Evolutionary conservation across 2,797 vertebrate species (phyloP).

Genomic region (Simalia tracyae): DNA sequence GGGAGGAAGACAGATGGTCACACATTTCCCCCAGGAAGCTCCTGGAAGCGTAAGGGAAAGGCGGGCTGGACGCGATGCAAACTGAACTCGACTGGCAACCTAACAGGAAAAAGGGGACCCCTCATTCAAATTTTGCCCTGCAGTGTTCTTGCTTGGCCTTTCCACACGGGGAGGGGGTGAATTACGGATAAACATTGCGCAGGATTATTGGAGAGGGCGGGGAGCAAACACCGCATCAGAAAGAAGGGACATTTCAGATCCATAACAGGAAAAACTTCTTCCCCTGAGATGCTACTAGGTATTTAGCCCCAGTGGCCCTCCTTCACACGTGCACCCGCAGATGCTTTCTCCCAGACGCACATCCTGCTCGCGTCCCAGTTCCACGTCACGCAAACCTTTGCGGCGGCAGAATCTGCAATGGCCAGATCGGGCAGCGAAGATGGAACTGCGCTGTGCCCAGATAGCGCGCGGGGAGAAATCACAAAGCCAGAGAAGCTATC

Average conservation of each 20-base stretch:
- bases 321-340: not conserved
- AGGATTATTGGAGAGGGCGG: not conserved
- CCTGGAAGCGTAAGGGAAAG: not conserved
- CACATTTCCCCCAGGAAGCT: accelerated
- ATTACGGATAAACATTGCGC: not conserved
- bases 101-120: not conserved
- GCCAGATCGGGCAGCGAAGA: not conserved
- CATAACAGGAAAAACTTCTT: slow-evolving; percentile 39
- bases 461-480: not conserved
- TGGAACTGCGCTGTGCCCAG: not conserved
- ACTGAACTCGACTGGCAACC: not conserved
- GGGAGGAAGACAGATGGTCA: not conserved
- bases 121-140: not conserved
- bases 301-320: slow-evolving; percentile 5
- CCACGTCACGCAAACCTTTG: accelerated
- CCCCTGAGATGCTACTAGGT: slow-evolving; percentile 23
- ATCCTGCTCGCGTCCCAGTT: not conserved
- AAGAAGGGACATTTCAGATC: slow-evolving; percentile 6
- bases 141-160: not conserved
- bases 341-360: not conserved
- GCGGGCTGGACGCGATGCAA: not conserved
- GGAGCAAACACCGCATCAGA: not conserved
- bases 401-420: not conserved
- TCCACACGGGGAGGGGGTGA: not conserved
- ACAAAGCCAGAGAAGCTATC: no score